These are phyloP conservation scores for Psilopsiagon aymara DNA, from an alignment of 2,113 vertebrate genomes.

Conservation along the genomic window DNA sequence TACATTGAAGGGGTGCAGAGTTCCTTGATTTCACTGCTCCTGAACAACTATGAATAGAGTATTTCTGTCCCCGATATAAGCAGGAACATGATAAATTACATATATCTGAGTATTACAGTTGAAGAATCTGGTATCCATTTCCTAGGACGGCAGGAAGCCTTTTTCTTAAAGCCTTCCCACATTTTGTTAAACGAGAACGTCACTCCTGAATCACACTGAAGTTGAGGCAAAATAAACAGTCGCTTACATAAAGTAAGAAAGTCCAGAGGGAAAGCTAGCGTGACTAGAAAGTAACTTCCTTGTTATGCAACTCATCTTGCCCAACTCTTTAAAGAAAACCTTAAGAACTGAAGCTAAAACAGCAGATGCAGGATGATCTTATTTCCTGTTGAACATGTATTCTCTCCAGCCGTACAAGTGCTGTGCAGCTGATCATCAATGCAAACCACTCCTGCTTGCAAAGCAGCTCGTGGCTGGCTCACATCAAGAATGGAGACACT, in stretches of 20 bases:
- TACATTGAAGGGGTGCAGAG: not conserved
- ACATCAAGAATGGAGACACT: not conserved
- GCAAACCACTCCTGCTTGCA: not conserved
- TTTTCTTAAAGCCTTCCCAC: not conserved
- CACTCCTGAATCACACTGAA: not conserved
- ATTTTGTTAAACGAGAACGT: not conserved
- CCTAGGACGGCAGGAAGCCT: not conserved
- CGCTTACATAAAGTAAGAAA: constrained; percentile 53
- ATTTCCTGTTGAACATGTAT: constrained; percentile 32
- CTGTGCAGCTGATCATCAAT: not conserved
- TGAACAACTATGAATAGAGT: not conserved
- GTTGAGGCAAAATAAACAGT: not conserved
- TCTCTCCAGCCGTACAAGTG: not conserved
- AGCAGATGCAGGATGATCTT: not conserved
- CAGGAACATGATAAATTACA: not conserved
- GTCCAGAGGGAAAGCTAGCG: not conserved
- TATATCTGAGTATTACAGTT: fast-evolving
- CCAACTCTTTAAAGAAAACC: not conserved
- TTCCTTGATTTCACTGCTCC: not conserved
- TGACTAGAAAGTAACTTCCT: constrained; percentile 25
- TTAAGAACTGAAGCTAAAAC: not conserved
- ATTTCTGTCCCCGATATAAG: not conserved
- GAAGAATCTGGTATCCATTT: not conserved
- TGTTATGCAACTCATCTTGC: not conserved
- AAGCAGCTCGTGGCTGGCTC: not conserved